A percentile compares a stretch with the other conserved stretches of the same genome.
phyloP scores from a whole-genome alignment of 2,888 invertebrate genomes.

The Amitus sp. region DNA sequence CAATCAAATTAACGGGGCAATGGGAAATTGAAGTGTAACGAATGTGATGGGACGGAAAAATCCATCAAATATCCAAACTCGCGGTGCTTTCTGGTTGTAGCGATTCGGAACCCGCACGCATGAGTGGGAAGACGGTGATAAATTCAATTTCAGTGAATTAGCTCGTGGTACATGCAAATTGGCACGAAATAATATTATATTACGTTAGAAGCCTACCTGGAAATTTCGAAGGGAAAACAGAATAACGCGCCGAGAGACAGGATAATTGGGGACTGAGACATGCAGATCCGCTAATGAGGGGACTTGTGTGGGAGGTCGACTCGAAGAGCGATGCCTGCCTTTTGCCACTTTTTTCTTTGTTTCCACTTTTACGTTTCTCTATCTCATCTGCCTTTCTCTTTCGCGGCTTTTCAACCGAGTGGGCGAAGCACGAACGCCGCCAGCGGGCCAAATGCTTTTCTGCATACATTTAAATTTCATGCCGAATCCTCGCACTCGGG shows the following conservation, averaged over 20 bases:
- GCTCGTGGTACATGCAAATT: constrained; percentile 63
- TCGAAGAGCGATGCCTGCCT: constrained; percentile 36
- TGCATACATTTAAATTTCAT: constrained; percentile 55
- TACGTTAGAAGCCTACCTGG: constrained; percentile 62
- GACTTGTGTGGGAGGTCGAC: constrained; percentile 48
- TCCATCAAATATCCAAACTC: constrained; percentile 14
- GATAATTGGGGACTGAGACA: constrained; percentile 62
- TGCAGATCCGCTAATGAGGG: constrained; percentile 62
- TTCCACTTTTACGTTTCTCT: constrained; percentile 30
- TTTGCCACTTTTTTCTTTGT: constrained; percentile 36
- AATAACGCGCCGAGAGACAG: constrained; percentile 46
- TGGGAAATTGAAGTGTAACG: no score
- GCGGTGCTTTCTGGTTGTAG: constrained; percentile 16
- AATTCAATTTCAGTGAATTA: constrained; percentile 62
- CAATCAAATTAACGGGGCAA: no score
- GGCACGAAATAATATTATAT: constrained; percentile 63
- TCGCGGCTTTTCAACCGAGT: constrained; percentile 36
- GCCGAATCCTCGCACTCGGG: constrained; percentile 44
- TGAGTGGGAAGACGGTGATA: constrained; percentile 54
- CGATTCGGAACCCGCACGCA: constrained; percentile 46
- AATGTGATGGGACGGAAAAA: no score
- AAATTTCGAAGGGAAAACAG: constrained; percentile 61
- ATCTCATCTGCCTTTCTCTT: constrained; percentile 32
- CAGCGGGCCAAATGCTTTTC: constrained; percentile 40
- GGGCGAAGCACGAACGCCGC: constrained; percentile 42